phyloP scores from a whole-genome alignment of 2,797 vertebrate genomes.

The Pangasius macronema region DNA sequence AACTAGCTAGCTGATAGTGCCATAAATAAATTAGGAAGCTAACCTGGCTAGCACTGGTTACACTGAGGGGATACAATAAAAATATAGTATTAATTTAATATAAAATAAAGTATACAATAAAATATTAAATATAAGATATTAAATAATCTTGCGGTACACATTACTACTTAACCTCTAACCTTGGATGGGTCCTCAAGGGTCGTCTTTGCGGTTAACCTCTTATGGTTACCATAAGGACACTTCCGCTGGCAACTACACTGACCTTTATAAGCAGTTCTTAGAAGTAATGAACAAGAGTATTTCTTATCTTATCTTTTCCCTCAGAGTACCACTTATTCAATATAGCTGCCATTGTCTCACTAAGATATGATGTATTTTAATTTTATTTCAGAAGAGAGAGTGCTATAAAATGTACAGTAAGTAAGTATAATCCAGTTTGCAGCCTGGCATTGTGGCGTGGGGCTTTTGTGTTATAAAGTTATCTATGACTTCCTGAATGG shows the following conservation, averaged over 20 bases:
- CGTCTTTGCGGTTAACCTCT: background rate
- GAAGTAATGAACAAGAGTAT: slow-evolving; percentile 29
- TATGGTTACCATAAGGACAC: slow-evolving; percentile 2
- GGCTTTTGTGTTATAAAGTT: slow-evolving; percentile 24
- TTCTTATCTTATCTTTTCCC: slow-evolving; percentile 30
- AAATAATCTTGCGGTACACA: background rate
- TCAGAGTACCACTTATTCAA: slow-evolving; percentile 25
- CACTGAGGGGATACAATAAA: background rate
- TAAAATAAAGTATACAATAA: background rate
- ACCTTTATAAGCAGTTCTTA: slow-evolving; percentile 32
- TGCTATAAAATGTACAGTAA: slow-evolving; percentile 34
- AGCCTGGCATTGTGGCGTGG: slow-evolving; percentile 16
- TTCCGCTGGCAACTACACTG: slow-evolving; percentile 7
- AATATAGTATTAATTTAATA: background rate
- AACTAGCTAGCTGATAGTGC: background rate
- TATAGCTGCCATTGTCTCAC: slow-evolving; percentile 21
- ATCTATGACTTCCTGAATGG: slow-evolving; percentile 27
- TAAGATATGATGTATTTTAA: slow-evolving; percentile 34
- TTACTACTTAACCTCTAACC: background rate
- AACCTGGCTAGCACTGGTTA: background rate
- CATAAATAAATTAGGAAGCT: background rate
- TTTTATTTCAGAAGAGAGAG: slow-evolving; percentile 35
- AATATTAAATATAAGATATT: background rate
- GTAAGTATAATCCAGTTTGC: slow-evolving; percentile 33
- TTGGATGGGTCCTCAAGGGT: too few relatives aligned